Evolutionary conservation across 2,888 invertebrate genomes (phyloP), one percentile per base, ranked within the genome.

Genomic region (Drosophila sordidula): DNA sequence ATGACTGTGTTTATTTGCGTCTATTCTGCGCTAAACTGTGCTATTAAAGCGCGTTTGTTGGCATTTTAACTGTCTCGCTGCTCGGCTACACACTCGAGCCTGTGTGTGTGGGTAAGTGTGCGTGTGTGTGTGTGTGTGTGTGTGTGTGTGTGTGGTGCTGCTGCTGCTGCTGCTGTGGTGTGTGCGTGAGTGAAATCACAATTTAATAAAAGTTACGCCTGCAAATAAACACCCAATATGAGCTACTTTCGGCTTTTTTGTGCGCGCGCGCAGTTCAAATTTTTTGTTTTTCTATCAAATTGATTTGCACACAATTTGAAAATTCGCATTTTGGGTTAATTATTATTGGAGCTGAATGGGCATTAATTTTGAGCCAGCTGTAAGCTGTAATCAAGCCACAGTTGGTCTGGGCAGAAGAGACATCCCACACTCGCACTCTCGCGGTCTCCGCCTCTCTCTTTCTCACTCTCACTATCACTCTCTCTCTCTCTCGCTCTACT

Each of bases 11-110:
- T 88, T 89, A 88, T 89, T 88, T 88, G 80, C 77, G 78, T 80
- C 84, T 83, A 87, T 89, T 88, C 83, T 89, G 72, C 78, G 89
- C 83, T 89, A 83, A 89, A 89, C 89, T 80, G 84, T 75, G 85
- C 78, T 80, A 87, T 85, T 87, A 87, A 80, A 87, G 81, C 80
- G 79, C 79, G 74, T 86, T 87, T 88, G 89, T 86, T 89, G 84
- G 75, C 82, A 76, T 88, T 82, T 80, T 80, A 80, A 87, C 72
- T 70, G 80, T 76, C 74, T 80, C 54, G 56, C 46, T 68, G 50
- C 57, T 45, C 66, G 73, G 63, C 38, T 38, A 73, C 75, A 72
- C 75, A 71, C 78, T 80, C 73, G 45, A 47, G 47, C 51, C 47
- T 49, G 22, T 49, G 34, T 42, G 42, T 63, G 38, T 18, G 16